phyloP scores from a whole-genome alignment of 2,888 invertebrate genomes.

The Tetragnatha montana region DNA sequence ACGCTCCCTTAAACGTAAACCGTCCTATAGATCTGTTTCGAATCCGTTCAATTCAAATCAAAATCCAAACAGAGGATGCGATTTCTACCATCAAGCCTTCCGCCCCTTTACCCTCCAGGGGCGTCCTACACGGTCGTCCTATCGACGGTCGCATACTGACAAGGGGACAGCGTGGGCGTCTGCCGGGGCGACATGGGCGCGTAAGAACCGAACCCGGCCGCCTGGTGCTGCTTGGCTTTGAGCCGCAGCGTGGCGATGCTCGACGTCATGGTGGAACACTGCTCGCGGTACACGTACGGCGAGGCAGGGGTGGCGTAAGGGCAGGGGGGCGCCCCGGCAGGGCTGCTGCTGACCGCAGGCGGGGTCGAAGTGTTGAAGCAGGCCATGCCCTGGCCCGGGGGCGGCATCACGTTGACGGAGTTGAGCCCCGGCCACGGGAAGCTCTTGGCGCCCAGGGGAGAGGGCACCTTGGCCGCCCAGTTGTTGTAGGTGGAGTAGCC shows the following conservation, averaged over 20 bases:
- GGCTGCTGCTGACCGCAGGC: slow-evolving; percentile 78
- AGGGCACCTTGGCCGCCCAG: slow-evolving; percentile 96
- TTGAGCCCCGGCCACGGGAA: slow-evolving; percentile 84
- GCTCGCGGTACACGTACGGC: slow-evolving; percentile 89
- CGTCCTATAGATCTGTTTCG: too few species aligned
- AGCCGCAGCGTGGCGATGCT: slow-evolving; percentile 93
- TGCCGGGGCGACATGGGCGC: slow-evolving; percentile 72
- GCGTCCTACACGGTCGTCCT: slow-evolving; percentile 68
- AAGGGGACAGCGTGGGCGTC: slow-evolving; percentile 71
- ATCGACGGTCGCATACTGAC: slow-evolving; percentile 72
- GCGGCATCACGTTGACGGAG: slow-evolving; percentile 81
- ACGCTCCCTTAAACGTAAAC: too few species aligned
- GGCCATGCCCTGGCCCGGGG: slow-evolving; percentile 83
- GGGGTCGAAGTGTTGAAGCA: slow-evolving; percentile 77
- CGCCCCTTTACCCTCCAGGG: neutral
- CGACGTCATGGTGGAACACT: slow-evolving; percentile 80
- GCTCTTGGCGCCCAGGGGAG: slow-evolving; percentile 81
- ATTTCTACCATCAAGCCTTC: neutral
- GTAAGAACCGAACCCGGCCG: slow-evolving; percentile 74
- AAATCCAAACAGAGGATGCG: too few species aligned
- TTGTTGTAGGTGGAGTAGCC: slow-evolving; percentile 84
- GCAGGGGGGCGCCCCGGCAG: slow-evolving; percentile 79
- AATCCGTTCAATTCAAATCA: too few species aligned
- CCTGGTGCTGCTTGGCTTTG: slow-evolving; percentile 94
- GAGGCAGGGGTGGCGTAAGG: slow-evolving; percentile 93